These are phyloP conservation scores for Carassius carassius DNA, from an alignment of 2,113 vertebrate species.

Conservation along the genomic window DNA sequence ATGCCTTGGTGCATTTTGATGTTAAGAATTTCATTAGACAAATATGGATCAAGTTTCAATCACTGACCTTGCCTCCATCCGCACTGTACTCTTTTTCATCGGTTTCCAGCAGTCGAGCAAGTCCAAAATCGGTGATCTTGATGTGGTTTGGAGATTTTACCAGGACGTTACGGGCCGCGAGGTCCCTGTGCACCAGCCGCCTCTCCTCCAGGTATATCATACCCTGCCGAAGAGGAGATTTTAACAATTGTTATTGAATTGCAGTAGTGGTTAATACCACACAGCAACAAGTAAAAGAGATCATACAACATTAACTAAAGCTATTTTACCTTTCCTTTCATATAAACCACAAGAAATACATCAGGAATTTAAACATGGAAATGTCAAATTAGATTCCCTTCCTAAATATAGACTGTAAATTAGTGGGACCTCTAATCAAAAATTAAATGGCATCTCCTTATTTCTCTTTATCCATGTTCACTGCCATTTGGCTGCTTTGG, in stretches of 20 bases:
- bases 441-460: conserved; percentile 5
- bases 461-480: neutral
- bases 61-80: conserved; percentile 91
- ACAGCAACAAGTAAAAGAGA: neutral
- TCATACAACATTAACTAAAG: neutral
- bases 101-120: conserved; percentile 89
- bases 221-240: conserved; percentile 74
- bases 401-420: conserved; percentile 17
- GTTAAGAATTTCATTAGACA: neutral
- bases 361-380: conserved; percentile 1
- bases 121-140: conserved; percentile 97
- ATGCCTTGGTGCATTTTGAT: neutral
- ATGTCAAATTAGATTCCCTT: neutral
- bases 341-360: neutral
- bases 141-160: conserved; percentile 98
- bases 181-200: conserved; percentile 92
- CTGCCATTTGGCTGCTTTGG: conserved; percentile 31
- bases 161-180: conserved; percentile 93
- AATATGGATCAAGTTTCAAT: conserved; percentile 19
- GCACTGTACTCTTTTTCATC: conserved; percentile 95
- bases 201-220: conserved; percentile 99
- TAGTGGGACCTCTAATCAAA: conserved; percentile 26
- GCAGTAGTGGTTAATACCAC: neutral
- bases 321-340: neutral
- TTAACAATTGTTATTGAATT: too few relatives aligned